These are phyloP conservation scores for Sarcophaga carnaria DNA, from an alignment of 2,888 invertebrate species.

Conservation along the genomic window DNA sequence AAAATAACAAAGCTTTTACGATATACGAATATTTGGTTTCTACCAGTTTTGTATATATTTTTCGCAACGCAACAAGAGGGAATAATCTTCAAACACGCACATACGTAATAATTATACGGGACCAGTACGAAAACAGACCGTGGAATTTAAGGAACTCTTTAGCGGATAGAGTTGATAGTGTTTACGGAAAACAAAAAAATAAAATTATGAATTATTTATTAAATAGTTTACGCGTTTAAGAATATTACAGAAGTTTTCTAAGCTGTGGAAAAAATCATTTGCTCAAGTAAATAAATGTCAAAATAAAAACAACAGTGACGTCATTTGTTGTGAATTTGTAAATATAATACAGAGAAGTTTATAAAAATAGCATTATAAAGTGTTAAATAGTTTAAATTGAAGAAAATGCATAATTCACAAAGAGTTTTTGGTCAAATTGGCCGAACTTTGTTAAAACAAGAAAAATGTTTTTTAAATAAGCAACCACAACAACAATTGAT, in stretches of 20 bases:
- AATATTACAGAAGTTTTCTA: background rate
- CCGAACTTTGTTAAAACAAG: slow-evolving; percentile 60
- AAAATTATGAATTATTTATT: slow-evolving; percentile 1
- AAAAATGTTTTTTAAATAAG: slow-evolving; percentile 24
- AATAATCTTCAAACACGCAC: background rate
- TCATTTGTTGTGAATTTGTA: slow-evolving; percentile 43
- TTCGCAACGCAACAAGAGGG: slow-evolving; percentile 16
- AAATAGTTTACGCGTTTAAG: slow-evolving; percentile 24
- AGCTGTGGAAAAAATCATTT: slow-evolving; percentile 1
- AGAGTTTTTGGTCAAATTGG: slow-evolving; percentile 54
- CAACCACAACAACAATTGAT: slow-evolving; percentile 53
- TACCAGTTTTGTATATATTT: slow-evolving; percentile 30
- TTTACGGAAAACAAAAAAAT: background rate
- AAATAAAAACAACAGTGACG: slow-evolving; percentile 63
- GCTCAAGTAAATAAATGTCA: slow-evolving; percentile 18
- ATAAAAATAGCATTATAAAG: slow-evolving; percentile 21
- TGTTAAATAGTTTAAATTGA: background rate
- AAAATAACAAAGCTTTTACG: slow-evolving; percentile 58
- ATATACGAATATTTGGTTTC: slow-evolving; percentile 40
- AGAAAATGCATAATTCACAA: slow-evolving; percentile 61
- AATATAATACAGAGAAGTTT: slow-evolving; percentile 20
- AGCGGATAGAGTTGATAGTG: slow-evolving; percentile 29
- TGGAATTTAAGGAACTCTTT: slow-evolving; percentile 42
- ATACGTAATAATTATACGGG: slow-evolving; percentile 17
- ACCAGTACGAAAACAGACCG: slow-evolving; percentile 47